Evolutionary conservation across 2,113 vertebrate species (phyloP).

Genomic region (Mirounga angustirostris): DNA sequence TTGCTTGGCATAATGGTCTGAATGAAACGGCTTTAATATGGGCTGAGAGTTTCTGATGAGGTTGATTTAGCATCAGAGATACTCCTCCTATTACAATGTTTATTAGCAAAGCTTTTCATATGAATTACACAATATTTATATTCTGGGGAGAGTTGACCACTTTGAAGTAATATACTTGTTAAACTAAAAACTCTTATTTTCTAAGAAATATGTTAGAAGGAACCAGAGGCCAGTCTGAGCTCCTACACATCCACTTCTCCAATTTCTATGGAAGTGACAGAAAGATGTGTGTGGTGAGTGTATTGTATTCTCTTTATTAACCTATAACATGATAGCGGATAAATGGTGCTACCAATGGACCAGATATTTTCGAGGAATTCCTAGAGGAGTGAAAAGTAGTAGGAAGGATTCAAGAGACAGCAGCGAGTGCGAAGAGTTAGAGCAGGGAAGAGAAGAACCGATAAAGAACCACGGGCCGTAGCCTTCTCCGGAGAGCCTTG

Average conservation of each 20-base stretch:
- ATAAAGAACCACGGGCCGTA: too few relatives aligned
- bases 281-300: not conserved
- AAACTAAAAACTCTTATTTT: not conserved
- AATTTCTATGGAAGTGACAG: not conserved
- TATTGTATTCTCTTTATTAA: not conserved
- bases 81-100: not conserved
- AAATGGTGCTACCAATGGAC: not conserved
- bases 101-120: not conserved
- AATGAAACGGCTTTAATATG: not conserved
- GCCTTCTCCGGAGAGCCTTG: not conserved
- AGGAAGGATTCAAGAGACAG: not conserved
- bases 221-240: not conserved
- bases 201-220: not conserved
- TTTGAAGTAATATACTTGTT: not conserved
- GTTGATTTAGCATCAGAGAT: not conserved
- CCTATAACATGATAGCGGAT: not conserved
- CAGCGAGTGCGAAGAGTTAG: not conserved
- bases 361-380: not conserved
- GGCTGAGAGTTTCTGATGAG: not conserved
- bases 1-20: not conserved
- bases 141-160: not conserved
- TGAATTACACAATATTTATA: not conserved
- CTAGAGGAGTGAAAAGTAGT: not conserved
- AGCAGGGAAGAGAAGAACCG: not conserved
- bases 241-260: too few relatives aligned